A percentile compares a stretch with the other conserved stretches of the same genome.
Evolutionary conservation across 2,113 vertebrate genomes (phyloP).

Genomic region (Pan troglodytes): NHGRI_mPanTro3-v2.1_pri NC_072401.2:11461501-11462000

Average conservation of each 20-base stretch:
- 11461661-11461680: background rate
- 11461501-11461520: background rate
- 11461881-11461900: rapidly evolving
- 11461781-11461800: too few species aligned
- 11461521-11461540: background rate
- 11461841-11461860: background rate
- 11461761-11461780: background rate
- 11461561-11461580: background rate
- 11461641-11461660: background rate
- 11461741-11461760: background rate
- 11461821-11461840: too few species aligned
- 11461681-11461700: background rate
- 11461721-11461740: background rate
- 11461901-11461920: background rate
- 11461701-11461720: background rate
- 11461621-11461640: background rate
- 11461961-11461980: background rate
- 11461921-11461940: too few species aligned
- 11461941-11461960: background rate
- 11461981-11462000: background rate
- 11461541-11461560: background rate
- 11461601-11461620: background rate
- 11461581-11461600: background rate
- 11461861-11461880: background rate
- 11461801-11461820: background rate